These are phyloP conservation scores for Bradypodion pumilum DNA, from an alignment of 2,797 vertebrate species.

Conservation along the genomic window DNA sequence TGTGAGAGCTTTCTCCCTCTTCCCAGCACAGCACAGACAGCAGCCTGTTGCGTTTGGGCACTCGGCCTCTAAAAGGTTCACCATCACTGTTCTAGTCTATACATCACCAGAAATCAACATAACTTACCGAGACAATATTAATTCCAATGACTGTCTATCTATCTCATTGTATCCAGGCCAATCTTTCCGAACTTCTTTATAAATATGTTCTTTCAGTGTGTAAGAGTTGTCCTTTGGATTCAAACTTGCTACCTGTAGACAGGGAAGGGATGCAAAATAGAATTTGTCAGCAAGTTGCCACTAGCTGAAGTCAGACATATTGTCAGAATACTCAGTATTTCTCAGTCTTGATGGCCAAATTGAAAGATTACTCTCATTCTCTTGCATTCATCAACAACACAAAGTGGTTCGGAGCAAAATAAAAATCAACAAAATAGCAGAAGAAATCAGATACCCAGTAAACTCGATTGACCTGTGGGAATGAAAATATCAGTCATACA, in stretches of 20 bases:
- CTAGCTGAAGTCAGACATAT: background rate
- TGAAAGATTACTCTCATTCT: background rate
- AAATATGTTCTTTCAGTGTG: slow-evolving; percentile 88
- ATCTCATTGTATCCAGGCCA: slow-evolving; percentile 91
- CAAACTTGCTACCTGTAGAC: slow-evolving; percentile 85
- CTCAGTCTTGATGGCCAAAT: background rate
- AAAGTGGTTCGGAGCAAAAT: background rate
- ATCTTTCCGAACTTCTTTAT: slow-evolving; percentile 86
- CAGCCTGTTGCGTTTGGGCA: too few relatives aligned
- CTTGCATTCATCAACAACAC: background rate
- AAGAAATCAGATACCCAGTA: background rate
- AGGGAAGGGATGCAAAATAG: slow-evolving; percentile 48
- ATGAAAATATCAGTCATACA: background rate
- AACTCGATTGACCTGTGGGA: background rate
- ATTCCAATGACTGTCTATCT: slow-evolving; percentile 83
- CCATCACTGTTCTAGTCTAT: too few relatives aligned
- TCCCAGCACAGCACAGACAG: too few relatives aligned
- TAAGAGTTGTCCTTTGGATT: slow-evolving; percentile 93
- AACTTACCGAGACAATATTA: slow-evolving; percentile 84
- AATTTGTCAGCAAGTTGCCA: slow-evolving; percentile 11
- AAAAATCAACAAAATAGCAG: background rate
- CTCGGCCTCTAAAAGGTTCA: too few relatives aligned
- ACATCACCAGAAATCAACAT: slow-evolving; percentile 10
- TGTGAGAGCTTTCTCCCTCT: too few relatives aligned
- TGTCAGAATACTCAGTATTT: background rate